Conservation (phyloP, 2,888 invertebrate genomes). For the Ophion costatus region DNA sequence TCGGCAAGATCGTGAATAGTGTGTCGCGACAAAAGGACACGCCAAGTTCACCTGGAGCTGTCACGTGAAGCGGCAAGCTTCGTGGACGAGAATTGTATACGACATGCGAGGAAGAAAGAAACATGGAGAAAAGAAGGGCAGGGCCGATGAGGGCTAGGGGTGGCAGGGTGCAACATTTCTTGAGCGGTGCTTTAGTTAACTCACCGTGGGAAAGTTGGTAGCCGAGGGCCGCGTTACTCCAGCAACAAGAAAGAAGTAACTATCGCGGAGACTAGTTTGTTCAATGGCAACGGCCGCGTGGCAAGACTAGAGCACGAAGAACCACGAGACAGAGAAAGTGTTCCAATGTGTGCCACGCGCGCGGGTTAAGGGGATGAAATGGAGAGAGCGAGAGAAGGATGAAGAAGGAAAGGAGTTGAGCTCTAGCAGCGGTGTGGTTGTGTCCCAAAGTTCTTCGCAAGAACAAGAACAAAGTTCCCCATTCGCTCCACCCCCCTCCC, state of each 20-base stretch:
- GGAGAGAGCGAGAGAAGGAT: constrained; percentile 45
- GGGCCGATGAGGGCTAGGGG: background rate
- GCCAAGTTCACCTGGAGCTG: constrained; percentile 77
- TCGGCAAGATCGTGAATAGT: constrained; percentile 39
- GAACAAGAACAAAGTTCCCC: constrained; percentile 83
- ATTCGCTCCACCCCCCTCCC: constrained; percentile 66
- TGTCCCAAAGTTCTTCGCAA: constrained; percentile 82
- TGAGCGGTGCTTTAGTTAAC: constrained; percentile 57
- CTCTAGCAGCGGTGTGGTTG: constrained; percentile 67
- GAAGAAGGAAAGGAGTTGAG: constrained; percentile 49
- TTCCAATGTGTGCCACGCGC: constrained; percentile 53
- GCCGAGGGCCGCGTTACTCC: constrained; percentile 66
- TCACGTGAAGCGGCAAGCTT: constrained; percentile 78
- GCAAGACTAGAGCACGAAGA: constrained; percentile 58
- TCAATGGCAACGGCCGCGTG: constrained; percentile 78
- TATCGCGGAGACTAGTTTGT: constrained; percentile 82
- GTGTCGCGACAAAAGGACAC: constrained; percentile 59
- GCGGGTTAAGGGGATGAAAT: constrained; percentile 42
- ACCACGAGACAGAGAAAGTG: constrained; percentile 59
- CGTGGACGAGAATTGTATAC: constrained; percentile 73
- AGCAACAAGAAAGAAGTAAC: constrained; percentile 83
- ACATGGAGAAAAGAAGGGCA: background rate
- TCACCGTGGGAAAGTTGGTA: constrained; percentile 79
- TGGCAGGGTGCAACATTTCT: background rate
- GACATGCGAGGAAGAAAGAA: constrained; percentile 12